phyloP scores from a whole-genome alignment of 2,797 vertebrate genomes.

The Betta splendens region DNA sequence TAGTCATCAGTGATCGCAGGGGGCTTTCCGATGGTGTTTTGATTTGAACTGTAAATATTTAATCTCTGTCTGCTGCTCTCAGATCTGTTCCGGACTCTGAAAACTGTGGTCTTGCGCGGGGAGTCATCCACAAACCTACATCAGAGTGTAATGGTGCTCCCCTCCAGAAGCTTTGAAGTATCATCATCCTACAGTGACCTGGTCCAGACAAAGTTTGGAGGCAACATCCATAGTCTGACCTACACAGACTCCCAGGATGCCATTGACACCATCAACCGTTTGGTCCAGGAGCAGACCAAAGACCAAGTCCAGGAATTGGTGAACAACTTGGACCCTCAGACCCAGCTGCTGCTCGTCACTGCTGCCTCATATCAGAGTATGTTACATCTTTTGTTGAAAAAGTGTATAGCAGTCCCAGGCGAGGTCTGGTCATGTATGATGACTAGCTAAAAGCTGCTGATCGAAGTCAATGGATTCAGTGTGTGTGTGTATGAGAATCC shows the following conservation, averaged over 20 bases:
- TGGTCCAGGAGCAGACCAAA: slow-evolving; percentile 73
- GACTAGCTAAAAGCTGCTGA: too few species aligned
- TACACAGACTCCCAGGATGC: slow-evolving; percentile 65
- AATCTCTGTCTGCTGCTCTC: slow-evolving; percentile 36
- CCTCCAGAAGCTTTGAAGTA: slow-evolving; percentile 69
- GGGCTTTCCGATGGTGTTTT: neutral
- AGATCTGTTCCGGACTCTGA: slow-evolving; percentile 77
- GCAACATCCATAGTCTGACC: slow-evolving; percentile 68
- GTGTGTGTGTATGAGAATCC: too few species aligned
- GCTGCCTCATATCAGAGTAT: slow-evolving; percentile 84
- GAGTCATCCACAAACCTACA: slow-evolving; percentile 16
- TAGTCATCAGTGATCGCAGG: neutral
- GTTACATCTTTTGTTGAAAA: too few species aligned
- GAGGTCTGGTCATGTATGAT: too few species aligned
- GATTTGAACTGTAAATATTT: neutral
- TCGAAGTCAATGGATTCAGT: too few species aligned
- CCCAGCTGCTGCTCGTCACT: slow-evolving; percentile 82
- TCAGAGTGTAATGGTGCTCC: slow-evolving; percentile 78
- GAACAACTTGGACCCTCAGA: slow-evolving; percentile 74
- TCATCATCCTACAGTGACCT: slow-evolving; percentile 74
- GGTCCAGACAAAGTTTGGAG: slow-evolving; percentile 82
- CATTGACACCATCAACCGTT: slow-evolving; percentile 76
- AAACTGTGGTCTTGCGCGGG: slow-evolving; percentile 52
- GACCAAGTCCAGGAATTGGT: slow-evolving; percentile 77
- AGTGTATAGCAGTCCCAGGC: too few species aligned